Conservation (phyloP, 2,797 vertebrate genomes). For the Siniperca undulata region DNA sequence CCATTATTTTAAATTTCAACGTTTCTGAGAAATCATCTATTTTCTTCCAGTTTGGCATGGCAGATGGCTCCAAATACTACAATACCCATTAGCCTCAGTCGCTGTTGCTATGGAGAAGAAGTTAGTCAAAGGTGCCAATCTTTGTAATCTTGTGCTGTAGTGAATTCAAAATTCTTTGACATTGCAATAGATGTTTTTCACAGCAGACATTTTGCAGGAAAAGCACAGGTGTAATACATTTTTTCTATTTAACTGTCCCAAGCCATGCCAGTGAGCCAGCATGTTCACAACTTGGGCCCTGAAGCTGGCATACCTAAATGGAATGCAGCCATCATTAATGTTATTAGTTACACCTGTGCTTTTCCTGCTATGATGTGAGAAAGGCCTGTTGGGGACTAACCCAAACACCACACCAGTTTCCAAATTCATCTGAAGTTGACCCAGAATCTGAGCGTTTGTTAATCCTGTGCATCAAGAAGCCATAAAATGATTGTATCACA, state of each 20-base stretch:
- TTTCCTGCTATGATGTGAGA: background rate
- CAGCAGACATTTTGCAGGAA: background rate
- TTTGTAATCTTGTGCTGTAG: background rate
- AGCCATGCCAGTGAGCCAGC: background rate
- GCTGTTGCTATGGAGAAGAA: background rate
- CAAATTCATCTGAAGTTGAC: background rate
- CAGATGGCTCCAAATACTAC: background rate
- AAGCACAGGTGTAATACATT: background rate
- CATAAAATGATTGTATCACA: too few species aligned
- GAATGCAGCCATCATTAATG: background rate
- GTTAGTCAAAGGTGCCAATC: background rate
- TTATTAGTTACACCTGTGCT: background rate
- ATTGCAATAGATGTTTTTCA: background rate
- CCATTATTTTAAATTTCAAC: background rate
- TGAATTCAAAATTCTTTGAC: background rate
- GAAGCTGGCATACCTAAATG: background rate
- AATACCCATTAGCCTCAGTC: background rate
- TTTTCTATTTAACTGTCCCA: background rate
- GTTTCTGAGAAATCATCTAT: background rate
- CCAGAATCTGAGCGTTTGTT: background rate
- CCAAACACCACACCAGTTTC: background rate
- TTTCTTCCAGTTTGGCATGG: background rate
- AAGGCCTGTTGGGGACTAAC: background rate
- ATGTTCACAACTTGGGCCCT: background rate
- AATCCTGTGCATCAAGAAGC: background rate